Percentiles rank a stretch among this genome's conserved stretches.
phyloP scores from a whole-genome alignment of 1,140 invertebrate genomes.

The Lepidurus couesii region DNA sequence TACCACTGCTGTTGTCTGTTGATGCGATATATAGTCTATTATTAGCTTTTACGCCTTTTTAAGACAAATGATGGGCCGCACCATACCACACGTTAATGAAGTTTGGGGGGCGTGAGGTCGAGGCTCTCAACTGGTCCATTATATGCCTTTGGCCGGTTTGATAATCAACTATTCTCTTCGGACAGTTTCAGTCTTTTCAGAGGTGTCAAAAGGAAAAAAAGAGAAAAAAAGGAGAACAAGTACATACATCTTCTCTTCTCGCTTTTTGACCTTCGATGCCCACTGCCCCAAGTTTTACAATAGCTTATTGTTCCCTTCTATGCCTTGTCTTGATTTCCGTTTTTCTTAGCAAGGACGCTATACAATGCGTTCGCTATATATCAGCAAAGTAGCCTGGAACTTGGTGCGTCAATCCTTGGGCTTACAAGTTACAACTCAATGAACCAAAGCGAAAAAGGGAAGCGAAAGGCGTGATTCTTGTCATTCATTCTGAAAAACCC shows the following conservation, averaged over 20 bases:
- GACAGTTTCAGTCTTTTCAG: not conserved
- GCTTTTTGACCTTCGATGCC: not conserved
- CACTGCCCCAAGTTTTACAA: not conserved
- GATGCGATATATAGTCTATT: too few relatives aligned
- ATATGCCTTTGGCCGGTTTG: not conserved
- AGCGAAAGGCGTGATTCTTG: conserved; percentile 3
- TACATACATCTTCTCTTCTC: not conserved
- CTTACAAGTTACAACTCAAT: conserved; percentile 16
- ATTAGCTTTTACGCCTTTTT: too few relatives aligned
- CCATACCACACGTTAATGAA: too few relatives aligned
- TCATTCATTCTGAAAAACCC: not conserved
- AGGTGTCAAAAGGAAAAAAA: not conserved
- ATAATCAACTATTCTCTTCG: not conserved
- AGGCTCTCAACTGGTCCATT: too few relatives aligned
- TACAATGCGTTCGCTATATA: not conserved
- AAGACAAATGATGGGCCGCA: too few relatives aligned
- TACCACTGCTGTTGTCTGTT: too few relatives aligned
- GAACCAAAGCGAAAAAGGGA: not conserved
- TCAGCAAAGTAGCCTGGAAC: not conserved
- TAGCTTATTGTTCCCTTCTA: conserved; percentile 6
- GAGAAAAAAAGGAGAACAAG: not conserved
- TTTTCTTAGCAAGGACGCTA: not conserved
- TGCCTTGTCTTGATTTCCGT: conserved; percentile 2
- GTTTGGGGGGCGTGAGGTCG: too few relatives aligned
- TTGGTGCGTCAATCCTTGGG: not conserved